phyloP scores from a whole-genome alignment of 2,113 vertebrate genomes.

The Laticauda laticaudata region DNA sequence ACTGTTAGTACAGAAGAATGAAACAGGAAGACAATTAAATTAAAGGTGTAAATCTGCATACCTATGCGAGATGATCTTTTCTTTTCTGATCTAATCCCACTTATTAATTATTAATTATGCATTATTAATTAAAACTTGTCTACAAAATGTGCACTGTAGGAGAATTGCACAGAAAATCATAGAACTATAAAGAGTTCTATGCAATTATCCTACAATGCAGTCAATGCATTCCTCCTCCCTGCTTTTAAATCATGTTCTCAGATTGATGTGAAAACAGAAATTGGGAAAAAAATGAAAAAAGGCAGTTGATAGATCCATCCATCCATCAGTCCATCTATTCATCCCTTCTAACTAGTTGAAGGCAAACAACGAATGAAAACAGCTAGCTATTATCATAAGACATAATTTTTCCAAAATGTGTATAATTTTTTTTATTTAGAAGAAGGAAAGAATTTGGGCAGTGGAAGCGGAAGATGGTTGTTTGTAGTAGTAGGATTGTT shows the following conservation, averaged over 20 bases:
- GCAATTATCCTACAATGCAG: too few species aligned
- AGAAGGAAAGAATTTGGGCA: background rate
- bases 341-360: background rate
- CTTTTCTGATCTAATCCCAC: background rate
- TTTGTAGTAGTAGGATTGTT: background rate
- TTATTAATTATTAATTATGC: too few species aligned
- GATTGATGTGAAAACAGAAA: background rate
- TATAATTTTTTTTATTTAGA: background rate
- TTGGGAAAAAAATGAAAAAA: background rate
- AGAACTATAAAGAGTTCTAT: background rate
- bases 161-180: background rate
- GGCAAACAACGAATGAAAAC: background rate
- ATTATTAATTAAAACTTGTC: background rate
- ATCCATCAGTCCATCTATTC: background rate
- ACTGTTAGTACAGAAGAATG: slow-evolving; percentile 6
- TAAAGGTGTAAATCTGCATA: slow-evolving; percentile 6
- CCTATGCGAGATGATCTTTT: background rate
- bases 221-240: background rate
- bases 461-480: background rate
- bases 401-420: background rate
- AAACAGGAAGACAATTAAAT: slow-evolving; percentile 10
- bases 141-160: background rate
- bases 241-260: background rate
- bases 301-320: background rate
- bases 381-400: background rate